Evolutionary conservation across 2,113 vertebrate species (phyloP).

Genomic region (Nycticryphes semicollaris): DNA sequence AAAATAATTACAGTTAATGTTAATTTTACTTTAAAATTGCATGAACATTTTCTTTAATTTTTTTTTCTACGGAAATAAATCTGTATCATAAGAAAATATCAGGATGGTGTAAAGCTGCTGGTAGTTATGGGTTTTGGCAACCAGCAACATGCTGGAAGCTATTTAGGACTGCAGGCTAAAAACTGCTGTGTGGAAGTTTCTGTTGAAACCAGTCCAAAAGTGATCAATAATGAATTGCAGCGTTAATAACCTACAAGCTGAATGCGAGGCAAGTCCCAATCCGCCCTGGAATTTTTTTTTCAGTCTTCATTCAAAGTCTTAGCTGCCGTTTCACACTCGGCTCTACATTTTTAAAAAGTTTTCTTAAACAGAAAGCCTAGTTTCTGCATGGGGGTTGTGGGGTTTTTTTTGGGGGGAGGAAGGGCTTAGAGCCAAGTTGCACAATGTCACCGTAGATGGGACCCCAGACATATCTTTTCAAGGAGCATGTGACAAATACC

Average conservation of each 20-base stretch:
- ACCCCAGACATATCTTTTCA: neutral
- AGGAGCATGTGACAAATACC: neutral
- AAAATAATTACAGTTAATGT: too few species aligned
- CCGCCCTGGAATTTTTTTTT: neutral
- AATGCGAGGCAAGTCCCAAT: neutral
- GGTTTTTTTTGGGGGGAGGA: neutral
- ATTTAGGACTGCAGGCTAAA: neutral
- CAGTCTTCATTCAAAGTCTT: neutral
- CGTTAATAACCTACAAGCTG: neutral
- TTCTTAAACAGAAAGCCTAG: neutral
- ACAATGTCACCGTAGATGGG: neutral
- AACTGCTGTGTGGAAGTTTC: neutral
- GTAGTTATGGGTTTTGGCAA: neutral
- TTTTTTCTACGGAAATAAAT: neutral
- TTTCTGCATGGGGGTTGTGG: too few species aligned
- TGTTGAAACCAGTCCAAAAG: neutral
- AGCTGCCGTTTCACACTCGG: neutral
- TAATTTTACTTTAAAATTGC: neutral
- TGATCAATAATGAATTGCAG: constrained; percentile 15
- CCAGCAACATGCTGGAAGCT: neutral
- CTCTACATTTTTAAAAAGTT: neutral
- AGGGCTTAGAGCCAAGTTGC: neutral
- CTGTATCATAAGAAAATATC: neutral
- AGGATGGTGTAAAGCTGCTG: neutral
- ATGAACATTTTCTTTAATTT: neutral